phyloP scores from a whole-genome alignment of 1,140 invertebrate genomes.

The Lepidurus arcticus region DNA sequence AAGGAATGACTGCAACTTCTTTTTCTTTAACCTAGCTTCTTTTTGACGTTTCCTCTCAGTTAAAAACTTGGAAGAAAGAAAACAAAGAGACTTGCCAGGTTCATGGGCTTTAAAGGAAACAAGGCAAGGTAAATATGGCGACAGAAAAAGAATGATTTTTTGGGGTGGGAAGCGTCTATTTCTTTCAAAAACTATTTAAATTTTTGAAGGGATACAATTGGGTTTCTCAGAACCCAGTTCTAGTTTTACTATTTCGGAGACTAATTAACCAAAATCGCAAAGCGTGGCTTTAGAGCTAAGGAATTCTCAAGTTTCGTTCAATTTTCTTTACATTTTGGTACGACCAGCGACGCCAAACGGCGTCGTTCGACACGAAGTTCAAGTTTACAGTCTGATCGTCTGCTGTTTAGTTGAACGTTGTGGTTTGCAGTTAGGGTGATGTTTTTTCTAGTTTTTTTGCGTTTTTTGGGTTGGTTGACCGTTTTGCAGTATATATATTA shows the following conservation, averaged over 20 bases:
- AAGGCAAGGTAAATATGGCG: too few relatives aligned
- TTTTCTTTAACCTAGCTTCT: constrained; percentile 7
- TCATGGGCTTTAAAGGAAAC: too few relatives aligned
- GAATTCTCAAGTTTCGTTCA: background rate
- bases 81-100: background rate
- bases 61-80: background rate
- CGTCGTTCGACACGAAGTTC: background rate
- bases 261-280: background rate
- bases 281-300: background rate
- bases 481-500: constrained; percentile 22
- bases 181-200: too few relatives aligned
- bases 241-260: background rate
- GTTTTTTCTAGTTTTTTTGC: background rate
- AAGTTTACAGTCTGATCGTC: constrained; percentile 15
- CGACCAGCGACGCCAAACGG: background rate
- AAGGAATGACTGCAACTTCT: constrained; percentile 9
- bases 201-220: background rate
- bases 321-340: background rate
- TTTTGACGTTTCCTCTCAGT: background rate
- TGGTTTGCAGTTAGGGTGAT: constrained; percentile 14
- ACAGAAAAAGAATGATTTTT: too few relatives aligned
- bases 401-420: constrained; percentile 15
- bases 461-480: constrained; percentile 2
- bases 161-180: too few relatives aligned
- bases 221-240: background rate